These are phyloP conservation scores for Platypus cylindrus DNA, from an alignment of 2,888 invertebrate species.

Conservation along the genomic window DNA sequence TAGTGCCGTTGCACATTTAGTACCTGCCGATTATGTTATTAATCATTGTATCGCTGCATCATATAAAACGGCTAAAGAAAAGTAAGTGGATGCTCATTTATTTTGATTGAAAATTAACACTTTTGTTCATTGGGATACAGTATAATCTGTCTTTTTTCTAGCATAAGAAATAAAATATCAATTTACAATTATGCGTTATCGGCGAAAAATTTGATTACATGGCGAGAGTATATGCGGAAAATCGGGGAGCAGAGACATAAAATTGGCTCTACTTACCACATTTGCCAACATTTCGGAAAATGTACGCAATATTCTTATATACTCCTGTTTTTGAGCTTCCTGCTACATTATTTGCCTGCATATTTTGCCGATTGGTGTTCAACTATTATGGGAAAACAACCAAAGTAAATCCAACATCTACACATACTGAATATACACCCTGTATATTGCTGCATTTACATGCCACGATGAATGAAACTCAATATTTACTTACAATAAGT, in stretches of 20 bases:
- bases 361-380: constrained; percentile 4
- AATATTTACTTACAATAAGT: no score
- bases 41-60: constrained; percentile 44
- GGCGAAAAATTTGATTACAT: neutral
- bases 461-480: no score
- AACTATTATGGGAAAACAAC: constrained; percentile 5
- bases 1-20: constrained; percentile 44
- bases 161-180: neutral
- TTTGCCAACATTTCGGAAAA: neutral
- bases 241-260: constrained; percentile 1
- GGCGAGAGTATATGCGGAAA: neutral
- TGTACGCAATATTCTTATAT: constrained; percentile 4
- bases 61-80: constrained; percentile 12
- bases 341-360: constrained; percentile 10
- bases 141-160: neutral
- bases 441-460: no score
- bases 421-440: no score
- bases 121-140: constrained; percentile 4
- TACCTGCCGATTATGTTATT: constrained; percentile 54
- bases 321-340: constrained; percentile 6
- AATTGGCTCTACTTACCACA: neutral
- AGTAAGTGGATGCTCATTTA: no score
- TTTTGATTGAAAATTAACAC: no score
- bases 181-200: constrained; percentile 2
- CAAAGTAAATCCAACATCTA: no score